A percentile compares a stretch with the other conserved stretches of the same genome.
phyloP scores from a whole-genome alignment of 2,797 vertebrate genomes.

The Enteromius radiatus region DNA sequence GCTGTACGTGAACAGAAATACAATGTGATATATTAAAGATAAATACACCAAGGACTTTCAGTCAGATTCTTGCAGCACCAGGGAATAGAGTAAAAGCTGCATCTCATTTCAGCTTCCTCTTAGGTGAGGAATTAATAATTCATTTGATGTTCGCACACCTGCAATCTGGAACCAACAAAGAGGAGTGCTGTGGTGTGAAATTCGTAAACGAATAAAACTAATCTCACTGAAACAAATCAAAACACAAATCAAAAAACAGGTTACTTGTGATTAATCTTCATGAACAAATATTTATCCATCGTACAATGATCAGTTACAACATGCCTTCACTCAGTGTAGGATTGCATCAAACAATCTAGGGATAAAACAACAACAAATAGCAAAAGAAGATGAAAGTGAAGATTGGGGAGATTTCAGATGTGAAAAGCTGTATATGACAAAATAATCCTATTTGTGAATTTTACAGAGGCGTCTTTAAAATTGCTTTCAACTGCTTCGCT shows the following conservation, averaged over 20 bases:
- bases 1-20: conserved; percentile 44
- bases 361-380: neutral
- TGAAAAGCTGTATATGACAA: neutral
- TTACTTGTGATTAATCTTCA: conserved; percentile 10
- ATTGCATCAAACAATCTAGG: neutral
- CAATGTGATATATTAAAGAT: conserved; percentile 54
- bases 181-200: neutral
- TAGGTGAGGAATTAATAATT: conserved; percentile 57
- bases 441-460: neutral
- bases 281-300: neutral
- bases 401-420: neutral
- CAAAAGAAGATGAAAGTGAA: neutral
- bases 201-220: neutral
- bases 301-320: neutral
- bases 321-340: neutral
- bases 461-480: neutral
- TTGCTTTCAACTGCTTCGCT: neutral
- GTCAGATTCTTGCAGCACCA: conserved; percentile 47
- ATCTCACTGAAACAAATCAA: neutral
- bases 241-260: neutral
- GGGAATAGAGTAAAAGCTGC: conserved; percentile 48
- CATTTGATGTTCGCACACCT: conserved; percentile 53
- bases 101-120: conserved; percentile 57
- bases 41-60: conserved; percentile 57
- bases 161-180: conserved; percentile 27